Evolutionary conservation across 2,797 vertebrate species (phyloP).

Genomic region (Falco novaeseelandiae): DNA sequence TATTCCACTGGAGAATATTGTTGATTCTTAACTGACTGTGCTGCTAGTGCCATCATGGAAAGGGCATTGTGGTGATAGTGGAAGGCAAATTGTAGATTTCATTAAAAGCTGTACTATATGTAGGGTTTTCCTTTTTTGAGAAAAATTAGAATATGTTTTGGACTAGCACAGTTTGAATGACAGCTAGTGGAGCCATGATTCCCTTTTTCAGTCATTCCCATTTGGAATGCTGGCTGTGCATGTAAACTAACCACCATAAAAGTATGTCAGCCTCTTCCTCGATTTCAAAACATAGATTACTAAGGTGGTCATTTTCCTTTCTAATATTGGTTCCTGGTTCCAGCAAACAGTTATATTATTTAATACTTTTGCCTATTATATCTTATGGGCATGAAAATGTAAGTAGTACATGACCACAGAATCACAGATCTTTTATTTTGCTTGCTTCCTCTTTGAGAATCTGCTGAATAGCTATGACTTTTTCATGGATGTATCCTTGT

Average conservation of each 20-base stretch:
- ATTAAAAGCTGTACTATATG: neutral
- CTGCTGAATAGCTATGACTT: neutral
- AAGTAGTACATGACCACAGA: neutral
- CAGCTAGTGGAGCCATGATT: neutral
- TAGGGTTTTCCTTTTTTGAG: neutral
- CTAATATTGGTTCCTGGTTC: neutral
- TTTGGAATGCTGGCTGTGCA: neutral
- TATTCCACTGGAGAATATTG: neutral
- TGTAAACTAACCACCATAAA: neutral
- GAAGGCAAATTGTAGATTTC: neutral
- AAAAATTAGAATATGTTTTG: neutral
- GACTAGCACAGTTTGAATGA: neutral
- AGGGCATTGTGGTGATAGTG: neutral
- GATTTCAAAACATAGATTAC: neutral
- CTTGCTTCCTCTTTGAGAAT: neutral
- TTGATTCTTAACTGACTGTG: neutral
- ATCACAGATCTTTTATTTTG: neutral
- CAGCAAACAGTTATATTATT: neutral
- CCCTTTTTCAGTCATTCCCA: neutral
- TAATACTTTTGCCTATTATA: neutral
- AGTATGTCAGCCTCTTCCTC: neutral
- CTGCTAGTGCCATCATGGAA: neutral
- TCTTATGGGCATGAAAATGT: neutral
- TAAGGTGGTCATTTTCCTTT: neutral
- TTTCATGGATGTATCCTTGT: neutral